phyloP scores from a whole-genome alignment of 2,888 invertebrate genomes.

The Panopea generosa region DNA sequence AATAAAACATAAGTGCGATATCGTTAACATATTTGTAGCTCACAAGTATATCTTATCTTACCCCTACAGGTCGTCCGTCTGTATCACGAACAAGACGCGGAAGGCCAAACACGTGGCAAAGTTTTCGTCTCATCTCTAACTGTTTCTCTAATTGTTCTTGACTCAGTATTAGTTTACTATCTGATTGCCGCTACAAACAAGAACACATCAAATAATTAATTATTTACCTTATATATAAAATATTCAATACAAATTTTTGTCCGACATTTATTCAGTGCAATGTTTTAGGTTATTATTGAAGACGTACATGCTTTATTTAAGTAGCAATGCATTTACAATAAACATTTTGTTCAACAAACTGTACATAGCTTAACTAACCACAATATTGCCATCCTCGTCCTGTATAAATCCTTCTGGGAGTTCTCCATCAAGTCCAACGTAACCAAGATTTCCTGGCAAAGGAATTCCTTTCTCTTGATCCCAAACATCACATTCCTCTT shows the following conservation, averaged over 20 bases:
- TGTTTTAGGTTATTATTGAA: no score
- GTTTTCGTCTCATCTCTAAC: slow-evolving; percentile 31
- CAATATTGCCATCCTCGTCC: slow-evolving; percentile 60
- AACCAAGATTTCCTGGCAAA: slow-evolving; percentile 3
- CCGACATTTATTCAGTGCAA: no score
- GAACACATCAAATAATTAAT: slow-evolving; percentile 6
- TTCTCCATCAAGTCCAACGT: slow-evolving; percentile 40
- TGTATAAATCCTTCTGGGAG: slow-evolving; percentile 58
- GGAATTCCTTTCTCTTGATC: slow-evolving; percentile 10
- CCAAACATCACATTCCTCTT: slow-evolving; percentile 41
- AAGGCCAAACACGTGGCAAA: slow-evolving; percentile 44
- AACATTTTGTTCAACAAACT: no score
- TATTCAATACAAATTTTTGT: no score
- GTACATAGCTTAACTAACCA: no score
- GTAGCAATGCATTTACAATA: no score
- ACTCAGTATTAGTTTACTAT: slow-evolving; percentile 45
- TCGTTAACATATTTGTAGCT: slow-evolving; percentile 66
- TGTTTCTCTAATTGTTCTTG: slow-evolving; percentile 34
- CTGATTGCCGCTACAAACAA: slow-evolving; percentile 39
- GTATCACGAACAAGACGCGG: slow-evolving; percentile 52
- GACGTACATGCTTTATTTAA: no score
- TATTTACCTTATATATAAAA: no score
- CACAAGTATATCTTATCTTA: slow-evolving; percentile 40
- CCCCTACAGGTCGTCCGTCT: slow-evolving; percentile 58
- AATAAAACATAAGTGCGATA: no score